phyloP scores from a whole-genome alignment of 1,140 invertebrate species.

The Sarcophaga peregrina region DNA sequence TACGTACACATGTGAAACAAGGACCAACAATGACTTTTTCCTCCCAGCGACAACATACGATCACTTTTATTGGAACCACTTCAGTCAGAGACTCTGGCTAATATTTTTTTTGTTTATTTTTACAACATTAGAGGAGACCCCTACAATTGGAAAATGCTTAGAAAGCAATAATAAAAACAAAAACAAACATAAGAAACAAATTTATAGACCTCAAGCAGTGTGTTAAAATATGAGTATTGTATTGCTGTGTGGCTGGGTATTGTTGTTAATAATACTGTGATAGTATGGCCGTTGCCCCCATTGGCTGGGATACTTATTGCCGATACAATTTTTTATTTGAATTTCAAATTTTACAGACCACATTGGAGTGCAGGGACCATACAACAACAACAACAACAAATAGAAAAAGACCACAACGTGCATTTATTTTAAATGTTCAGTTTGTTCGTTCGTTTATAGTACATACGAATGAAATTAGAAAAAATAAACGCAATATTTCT shows the following conservation, averaged over 20 bases:
- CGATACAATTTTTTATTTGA: neutral
- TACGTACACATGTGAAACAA: slow-evolving; percentile 30
- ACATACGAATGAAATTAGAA: neutral
- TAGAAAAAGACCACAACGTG: too few relatives aligned
- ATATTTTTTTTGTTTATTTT: neutral
- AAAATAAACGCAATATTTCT: slow-evolving; percentile 17
- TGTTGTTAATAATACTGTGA: too few relatives aligned
- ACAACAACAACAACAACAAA: neutral
- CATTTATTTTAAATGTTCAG: slow-evolving; percentile 31
- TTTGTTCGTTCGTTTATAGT: neutral
- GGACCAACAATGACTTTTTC: slow-evolving; percentile 29
- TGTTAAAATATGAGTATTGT: neutral
- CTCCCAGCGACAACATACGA: neutral
- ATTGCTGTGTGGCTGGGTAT: too few relatives aligned
- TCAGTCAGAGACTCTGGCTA: too few relatives aligned
- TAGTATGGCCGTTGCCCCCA: neutral
- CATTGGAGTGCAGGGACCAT: neutral
- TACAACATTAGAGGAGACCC: slow-evolving; percentile 17
- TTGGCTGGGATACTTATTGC: neutral
- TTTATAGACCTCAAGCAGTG: slow-evolving; percentile 13
- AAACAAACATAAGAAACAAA: too few relatives aligned
- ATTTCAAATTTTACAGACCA: neutral
- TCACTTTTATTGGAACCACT: neutral
- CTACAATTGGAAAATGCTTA: slow-evolving; percentile 8
- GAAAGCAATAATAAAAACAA: neutral